Evolutionary conservation across 2,797 vertebrate genomes (phyloP).

Genomic region (Perodicticus potto): DNA sequence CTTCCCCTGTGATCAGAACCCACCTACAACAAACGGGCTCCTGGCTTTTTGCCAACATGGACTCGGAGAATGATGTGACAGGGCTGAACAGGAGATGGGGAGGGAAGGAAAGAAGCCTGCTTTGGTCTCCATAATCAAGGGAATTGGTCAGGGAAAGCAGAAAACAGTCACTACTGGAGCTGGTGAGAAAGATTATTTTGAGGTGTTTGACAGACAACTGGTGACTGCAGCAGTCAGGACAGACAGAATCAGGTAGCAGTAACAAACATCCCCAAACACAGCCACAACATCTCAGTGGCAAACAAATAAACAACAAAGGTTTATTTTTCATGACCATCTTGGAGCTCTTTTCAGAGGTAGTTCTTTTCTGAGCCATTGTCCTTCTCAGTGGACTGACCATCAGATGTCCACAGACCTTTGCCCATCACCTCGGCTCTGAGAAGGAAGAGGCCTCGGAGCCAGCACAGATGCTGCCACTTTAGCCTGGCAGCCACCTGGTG

Average conservation of each 20-base stretch:
- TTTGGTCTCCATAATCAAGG: neutral
- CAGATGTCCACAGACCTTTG: neutral
- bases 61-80: too few relatives aligned
- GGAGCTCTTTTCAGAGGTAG: neutral
- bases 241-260: fast-evolving
- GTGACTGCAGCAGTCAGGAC: neutral
- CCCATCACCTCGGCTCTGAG: neutral
- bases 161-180: neutral
- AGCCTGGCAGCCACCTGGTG: fast-evolving
- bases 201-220: neutral
- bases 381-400: neutral
- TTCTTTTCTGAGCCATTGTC: neutral
- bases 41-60: too few relatives aligned
- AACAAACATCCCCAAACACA: neutral
- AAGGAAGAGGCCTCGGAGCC: neutral
- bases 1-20: neutral
- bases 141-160: neutral
- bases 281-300: neutral
- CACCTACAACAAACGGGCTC: fast-evolving
- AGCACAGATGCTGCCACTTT: too few relatives aligned
- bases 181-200: neutral
- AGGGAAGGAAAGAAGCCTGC: too few relatives aligned
- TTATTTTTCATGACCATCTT: fast-evolving
- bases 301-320: too few relatives aligned
- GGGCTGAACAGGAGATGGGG: fast-evolving